Conservation (phyloP, 2,888 invertebrate genomes). For the Therioaphis trifolii region DNA sequence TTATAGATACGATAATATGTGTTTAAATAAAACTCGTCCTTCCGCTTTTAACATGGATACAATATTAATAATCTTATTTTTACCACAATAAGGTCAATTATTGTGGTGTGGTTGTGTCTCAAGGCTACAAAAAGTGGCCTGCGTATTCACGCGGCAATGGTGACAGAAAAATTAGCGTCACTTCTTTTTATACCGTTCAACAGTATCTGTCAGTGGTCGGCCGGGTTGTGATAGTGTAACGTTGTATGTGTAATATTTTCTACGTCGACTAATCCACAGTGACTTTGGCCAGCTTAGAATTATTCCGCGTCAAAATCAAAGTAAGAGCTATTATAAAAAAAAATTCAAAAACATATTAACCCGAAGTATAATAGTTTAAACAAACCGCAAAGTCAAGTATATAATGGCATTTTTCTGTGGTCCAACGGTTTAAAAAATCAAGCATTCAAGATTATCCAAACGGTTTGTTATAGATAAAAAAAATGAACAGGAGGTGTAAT, state of each 20-base stretch:
- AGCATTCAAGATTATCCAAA: too few relatives aligned
- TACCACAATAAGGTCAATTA: conserved; percentile 56
- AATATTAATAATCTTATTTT: conserved; percentile 45
- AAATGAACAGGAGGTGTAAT: too few relatives aligned
- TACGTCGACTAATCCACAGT: background rate
- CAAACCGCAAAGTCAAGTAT: too few relatives aligned
- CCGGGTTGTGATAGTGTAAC: background rate
- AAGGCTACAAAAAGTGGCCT: conserved; percentile 31
- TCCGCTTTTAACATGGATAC: conserved; percentile 42
- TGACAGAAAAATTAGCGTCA: conserved; percentile 45
- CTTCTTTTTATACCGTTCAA: conserved; percentile 35
- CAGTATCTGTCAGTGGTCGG: too few relatives aligned
- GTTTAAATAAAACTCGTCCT: conserved; percentile 54
- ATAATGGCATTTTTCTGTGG: too few relatives aligned
- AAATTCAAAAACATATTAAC: too few relatives aligned
- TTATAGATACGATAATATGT: background rate
- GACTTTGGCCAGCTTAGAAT: too few relatives aligned
- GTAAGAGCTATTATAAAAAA: too few relatives aligned
- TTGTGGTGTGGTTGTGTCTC: conserved; percentile 17
- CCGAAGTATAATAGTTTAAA: too few relatives aligned
- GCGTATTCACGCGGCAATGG: conserved; percentile 15
- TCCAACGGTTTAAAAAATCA: too few relatives aligned
- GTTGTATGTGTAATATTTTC: conserved; percentile 1
- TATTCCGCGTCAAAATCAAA: too few relatives aligned
- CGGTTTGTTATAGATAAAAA: too few relatives aligned